Evolutionary conservation across 2,797 vertebrate genomes (phyloP), one percentile per base, ranked within the genome.

Genomic region (Synanceia verrucosa): DNA sequence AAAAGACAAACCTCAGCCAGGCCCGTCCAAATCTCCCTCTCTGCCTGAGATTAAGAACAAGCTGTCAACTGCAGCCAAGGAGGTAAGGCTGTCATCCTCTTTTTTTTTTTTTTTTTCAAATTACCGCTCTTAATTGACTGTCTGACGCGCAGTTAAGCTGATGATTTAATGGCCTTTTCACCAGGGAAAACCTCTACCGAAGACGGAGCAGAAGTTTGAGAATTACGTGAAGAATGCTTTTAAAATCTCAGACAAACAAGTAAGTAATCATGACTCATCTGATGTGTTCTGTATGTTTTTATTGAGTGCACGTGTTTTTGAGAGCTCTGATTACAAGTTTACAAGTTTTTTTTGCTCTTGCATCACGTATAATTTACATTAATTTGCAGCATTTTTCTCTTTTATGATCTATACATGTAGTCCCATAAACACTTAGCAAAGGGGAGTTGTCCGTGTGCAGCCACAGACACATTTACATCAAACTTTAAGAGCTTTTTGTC

Each of bases 191-290:
- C 61, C 89, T 5, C 79, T 95, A 43, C 95, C 95, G 26, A 95
- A 94, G 88, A 93, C 93, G 0, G 90, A 94, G 86, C 92, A 94
- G 91, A 95, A 95, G 86, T 94, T 95, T 85, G 93, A 95, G 83
- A 95, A 95, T 69, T 95, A 81, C 29, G 89, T 93, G 71, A 93
- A 24, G 83, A 92, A 71, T 69, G 59, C 86, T 59, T 94, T 92
- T 70, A 94, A 88, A 87, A 89, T 95, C 72, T 71, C 82, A 1
- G 94, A 95, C 86, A 93, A 93, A 89, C 89, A 91, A 57, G 95
- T 95, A 83, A 91, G 94, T 94, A 36, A 12, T 29, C 24, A 5
- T 1, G 10, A 65, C 9, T 62, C 21, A 18, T 52, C 43, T 33
- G 16, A 64, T 44, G 1, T 23, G 9, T 36, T 29, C 6, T 53